phyloP scores from a whole-genome alignment of 2,888 invertebrate species.

The Pachliopta kotzebuea region DNA sequence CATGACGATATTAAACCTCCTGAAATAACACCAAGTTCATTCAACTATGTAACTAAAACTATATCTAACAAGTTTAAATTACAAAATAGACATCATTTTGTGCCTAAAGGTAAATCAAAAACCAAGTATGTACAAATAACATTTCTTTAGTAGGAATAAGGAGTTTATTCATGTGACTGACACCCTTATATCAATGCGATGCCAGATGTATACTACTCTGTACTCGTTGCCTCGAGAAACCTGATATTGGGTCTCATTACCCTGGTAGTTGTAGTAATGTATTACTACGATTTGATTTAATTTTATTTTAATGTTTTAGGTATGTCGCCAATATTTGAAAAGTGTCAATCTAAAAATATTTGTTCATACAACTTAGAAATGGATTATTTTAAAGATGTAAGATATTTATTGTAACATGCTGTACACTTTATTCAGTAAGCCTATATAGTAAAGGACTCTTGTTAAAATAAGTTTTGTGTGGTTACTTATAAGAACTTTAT shows the following conservation, averaged over 20 bases:
- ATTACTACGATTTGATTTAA: not conserved
- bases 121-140: no score
- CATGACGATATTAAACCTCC: not conserved
- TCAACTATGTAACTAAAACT: constrained; percentile 30
- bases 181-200: no score
- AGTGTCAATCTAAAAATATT: constrained; percentile 44
- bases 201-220: no score
- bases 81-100: constrained; percentile 65
- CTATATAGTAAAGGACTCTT: no score
- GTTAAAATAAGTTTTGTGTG: not conserved
- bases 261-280: not conserved
- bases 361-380: constrained; percentile 41
- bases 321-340: constrained; percentile 77
- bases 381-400: constrained; percentile 63
- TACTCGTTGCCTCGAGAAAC: not conserved
- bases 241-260: no score
- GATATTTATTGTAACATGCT: constrained; percentile 25
- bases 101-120: constrained; percentile 77
- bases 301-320: constrained; percentile 48
- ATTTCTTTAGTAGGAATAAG: no score
- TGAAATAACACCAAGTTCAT: constrained; percentile 29
- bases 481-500: no score
- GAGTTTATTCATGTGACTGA: no score
- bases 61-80: constrained; percentile 52
- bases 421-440: not conserved